phyloP scores from a whole-genome alignment of 2,797 vertebrate species.

The Oceanodroma leucorhoa region DNA sequence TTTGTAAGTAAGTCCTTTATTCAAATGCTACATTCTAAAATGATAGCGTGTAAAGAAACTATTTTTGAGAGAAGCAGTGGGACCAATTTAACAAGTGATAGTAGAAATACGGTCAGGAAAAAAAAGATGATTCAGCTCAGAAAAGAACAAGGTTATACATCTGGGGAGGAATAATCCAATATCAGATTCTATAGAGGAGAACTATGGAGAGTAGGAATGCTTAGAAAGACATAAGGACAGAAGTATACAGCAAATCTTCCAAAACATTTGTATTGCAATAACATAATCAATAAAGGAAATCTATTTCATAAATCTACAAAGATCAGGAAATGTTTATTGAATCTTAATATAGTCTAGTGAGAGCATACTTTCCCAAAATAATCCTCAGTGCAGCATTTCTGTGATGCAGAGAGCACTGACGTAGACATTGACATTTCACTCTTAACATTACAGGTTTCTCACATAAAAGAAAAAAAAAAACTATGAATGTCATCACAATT shows the following conservation, averaged over 20 bases:
- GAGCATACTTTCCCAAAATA: background rate
- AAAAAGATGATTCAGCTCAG: background rate
- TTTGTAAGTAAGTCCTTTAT: background rate
- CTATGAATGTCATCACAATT: background rate
- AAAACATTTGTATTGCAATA: background rate
- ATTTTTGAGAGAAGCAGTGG: slow-evolving; percentile 1
- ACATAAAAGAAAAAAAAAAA: background rate
- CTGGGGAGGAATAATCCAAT: background rate
- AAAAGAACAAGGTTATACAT: background rate
- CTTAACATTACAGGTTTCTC: background rate
- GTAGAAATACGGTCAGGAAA: background rate
- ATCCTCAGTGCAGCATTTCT: background rate
- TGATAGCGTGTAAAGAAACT: background rate
- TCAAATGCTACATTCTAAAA: background rate
- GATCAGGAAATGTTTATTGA: background rate
- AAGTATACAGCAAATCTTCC: background rate
- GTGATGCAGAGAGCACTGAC: background rate
- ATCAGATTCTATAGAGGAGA: background rate
- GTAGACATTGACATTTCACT: background rate
- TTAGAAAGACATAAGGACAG: background rate
- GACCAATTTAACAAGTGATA: slow-evolving; percentile 20
- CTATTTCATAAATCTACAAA: background rate
- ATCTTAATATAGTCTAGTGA: background rate
- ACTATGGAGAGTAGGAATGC: background rate
- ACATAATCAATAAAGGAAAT: background rate